These are phyloP conservation scores for Conus betulinus DNA, from an alignment of 1,140 invertebrate species.

Conservation along the genomic window DNA sequence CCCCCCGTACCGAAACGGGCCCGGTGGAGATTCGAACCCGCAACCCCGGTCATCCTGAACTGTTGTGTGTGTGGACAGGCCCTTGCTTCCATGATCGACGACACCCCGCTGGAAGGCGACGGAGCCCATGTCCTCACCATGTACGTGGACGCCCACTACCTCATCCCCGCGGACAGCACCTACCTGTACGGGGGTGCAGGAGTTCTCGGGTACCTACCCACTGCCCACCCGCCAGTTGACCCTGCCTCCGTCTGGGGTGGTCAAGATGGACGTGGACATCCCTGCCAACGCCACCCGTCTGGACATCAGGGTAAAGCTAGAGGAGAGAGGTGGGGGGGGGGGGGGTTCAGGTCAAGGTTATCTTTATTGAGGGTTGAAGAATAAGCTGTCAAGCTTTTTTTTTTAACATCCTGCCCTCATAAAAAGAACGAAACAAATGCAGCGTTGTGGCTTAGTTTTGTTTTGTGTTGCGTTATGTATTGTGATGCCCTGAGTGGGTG, in stretches of 20 bases:
- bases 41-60: no score
- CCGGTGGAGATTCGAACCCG: no score
- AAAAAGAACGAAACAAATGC: no score
- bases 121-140: not conserved
- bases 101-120: not conserved
- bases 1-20: no score
- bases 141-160: conserved; percentile 18
- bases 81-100: conserved; percentile 25
- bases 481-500: no score
- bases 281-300: conserved; percentile 29
- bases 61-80: not conserved
- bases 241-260: not conserved
- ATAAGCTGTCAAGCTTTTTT: no score
- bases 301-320: conserved; percentile 1
- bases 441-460: no score
- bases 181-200: conserved; percentile 8
- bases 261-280: conserved; percentile 31
- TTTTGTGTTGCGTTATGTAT: no score
- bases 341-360: not conserved
- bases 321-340: not conserved
- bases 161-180: conserved; percentile 26
- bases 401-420: no score
- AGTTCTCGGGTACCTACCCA: conserved; percentile 26
- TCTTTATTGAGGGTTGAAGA: no score
- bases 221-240: not conserved